Evolutionary conservation across 1,140 invertebrate species (phyloP), one percentile per base, ranked within the genome.

Genomic region (Drosophila subobscura): DNA sequence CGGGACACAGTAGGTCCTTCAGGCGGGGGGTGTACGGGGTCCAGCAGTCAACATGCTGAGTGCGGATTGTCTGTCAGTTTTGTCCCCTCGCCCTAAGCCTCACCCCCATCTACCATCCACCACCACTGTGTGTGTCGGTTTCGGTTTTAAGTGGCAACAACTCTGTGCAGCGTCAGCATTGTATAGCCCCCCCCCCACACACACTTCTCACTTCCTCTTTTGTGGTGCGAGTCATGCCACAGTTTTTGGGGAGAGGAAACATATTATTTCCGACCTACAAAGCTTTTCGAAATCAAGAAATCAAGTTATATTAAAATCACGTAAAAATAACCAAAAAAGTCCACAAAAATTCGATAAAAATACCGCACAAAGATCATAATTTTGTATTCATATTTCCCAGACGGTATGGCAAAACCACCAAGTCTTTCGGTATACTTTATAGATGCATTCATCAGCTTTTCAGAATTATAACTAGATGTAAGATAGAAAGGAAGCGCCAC

Each of bases 121-220:
- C 5, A 1, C 29, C 58, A 44, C 41, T 50, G 49, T 53, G 29
- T 72, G 72, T 84, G 61, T 76, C 66, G 59, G 80, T 75, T 83
- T 83, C 71, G 79, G 79, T 83, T 79, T 79, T 60, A 83, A 76
- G 57, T 76, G 72, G 80, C 80, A 85, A 76, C 80, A 85, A 76
- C 80, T 85, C 72, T 79, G 76, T 85, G 80, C 80, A 85, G 72
- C 70, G 80, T 85, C 80, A 85, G 80, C 80, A 85, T 68, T 77
- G 76, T 61, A 58, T 25, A 10, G 6, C 7, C 20, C 10, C 8
- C 2, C 2, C n/a, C 16, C 16, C 16, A 20, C 47, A 20, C 16
- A 20, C 10, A 8, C 8, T 25, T 29, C 22, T 22, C 58, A n/a
- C 14, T n/a, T 14, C n/a, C 27, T 25, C 56, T 27, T 6, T 27